Evolutionary conservation across 2,113 vertebrate genomes (phyloP).

Genomic region (Cervus canadensis): DNA sequence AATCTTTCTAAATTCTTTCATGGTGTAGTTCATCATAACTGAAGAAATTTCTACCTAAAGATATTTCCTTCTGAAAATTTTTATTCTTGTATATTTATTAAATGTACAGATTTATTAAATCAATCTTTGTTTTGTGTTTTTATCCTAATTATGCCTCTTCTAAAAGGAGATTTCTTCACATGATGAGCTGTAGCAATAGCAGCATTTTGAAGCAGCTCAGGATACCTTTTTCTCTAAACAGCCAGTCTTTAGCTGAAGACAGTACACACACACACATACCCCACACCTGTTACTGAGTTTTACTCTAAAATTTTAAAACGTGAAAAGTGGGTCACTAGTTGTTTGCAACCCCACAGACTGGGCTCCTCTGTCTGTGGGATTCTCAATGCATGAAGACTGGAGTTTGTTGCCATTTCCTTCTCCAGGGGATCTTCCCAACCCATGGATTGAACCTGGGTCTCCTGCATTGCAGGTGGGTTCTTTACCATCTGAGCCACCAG

Average conservation of each 20-base stretch:
- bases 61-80: neutral
- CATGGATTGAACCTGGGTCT: neutral
- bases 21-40: neutral
- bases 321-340: neutral
- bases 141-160: neutral
- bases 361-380: neutral
- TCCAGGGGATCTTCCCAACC: neutral
- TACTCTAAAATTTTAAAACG: neutral
- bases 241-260: neutral
- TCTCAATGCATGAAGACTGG: neutral
- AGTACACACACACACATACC: fast-evolving
- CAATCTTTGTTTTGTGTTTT: neutral
- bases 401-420: neutral
- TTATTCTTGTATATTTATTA: neutral
- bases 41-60: neutral
- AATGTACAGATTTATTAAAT: neutral
- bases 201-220: neutral
- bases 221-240: neutral
- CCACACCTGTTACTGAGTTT: neutral
- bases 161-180: neutral
- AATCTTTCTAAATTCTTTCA: neutral
- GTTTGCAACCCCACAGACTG: neutral
- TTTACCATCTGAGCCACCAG: neutral
- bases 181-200: neutral
- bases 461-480: neutral